These are phyloP conservation scores for Aphidius colemani DNA, from an alignment of 2,888 invertebrate species.

Conservation along the genomic window DNA sequence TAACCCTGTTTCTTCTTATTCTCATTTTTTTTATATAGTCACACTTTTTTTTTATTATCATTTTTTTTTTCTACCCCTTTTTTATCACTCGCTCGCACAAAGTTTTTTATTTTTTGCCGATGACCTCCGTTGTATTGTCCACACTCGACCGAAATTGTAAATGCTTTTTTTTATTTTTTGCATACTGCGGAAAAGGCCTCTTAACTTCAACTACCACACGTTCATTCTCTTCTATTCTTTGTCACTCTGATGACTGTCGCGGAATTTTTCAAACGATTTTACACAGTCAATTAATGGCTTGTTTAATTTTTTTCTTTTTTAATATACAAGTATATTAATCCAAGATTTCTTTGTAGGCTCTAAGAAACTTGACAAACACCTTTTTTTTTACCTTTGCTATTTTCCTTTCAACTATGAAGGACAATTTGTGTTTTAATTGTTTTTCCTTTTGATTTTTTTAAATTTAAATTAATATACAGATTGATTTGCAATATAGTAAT, in stretches of 20 bases:
- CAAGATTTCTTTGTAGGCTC: conserved; percentile 17
- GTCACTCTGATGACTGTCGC: not conserved
- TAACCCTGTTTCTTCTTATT: conserved; percentile 12
- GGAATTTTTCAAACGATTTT: not conserved
- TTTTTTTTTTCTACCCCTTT: conserved; percentile 11
- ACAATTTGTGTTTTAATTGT: not conserved
- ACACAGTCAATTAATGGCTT: not conserved
- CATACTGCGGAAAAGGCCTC: too few species aligned
- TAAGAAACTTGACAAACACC: not conserved
- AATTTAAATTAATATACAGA: too few species aligned
- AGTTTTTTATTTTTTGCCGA: conserved; percentile 28
- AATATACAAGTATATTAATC: too few species aligned
- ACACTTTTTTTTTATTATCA: conserved; percentile 3
- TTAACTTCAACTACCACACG: conserved; percentile 24
- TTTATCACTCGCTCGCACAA: conserved; percentile 27
- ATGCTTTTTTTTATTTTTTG: conserved; percentile 39
- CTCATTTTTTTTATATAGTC: conserved; percentile 6
- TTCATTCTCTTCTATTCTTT: conserved; percentile 28
- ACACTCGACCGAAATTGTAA: conserved; percentile 49
- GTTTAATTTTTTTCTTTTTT: not conserved
- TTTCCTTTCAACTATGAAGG: not conserved
- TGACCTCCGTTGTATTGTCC: conserved; percentile 55
- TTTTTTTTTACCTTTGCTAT: not conserved
- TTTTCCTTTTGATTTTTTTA: not conserved
- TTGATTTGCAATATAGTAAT: too few species aligned